Evolutionary conservation across 2,888 invertebrate genomes (phyloP).

Genomic region (Mythimna vitellina): DNA sequence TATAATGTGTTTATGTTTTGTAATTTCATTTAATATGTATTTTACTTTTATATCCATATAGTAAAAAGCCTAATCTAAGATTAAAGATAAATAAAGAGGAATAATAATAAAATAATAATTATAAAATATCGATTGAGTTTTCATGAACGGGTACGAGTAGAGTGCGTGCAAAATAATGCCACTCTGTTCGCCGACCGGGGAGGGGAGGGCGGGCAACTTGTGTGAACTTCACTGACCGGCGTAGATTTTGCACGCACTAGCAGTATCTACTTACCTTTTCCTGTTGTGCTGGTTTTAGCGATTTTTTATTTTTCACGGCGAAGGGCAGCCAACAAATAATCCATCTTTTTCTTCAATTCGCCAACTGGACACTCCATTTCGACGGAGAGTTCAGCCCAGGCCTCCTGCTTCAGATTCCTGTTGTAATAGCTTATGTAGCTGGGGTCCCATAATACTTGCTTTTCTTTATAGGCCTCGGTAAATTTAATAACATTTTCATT

Average conservation of each 20-base stretch:
- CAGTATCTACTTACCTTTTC: no score
- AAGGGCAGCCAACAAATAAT: no score
- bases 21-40: slow-evolving; percentile 8
- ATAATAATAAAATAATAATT: slow-evolving; percentile 33
- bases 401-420: slow-evolving; percentile 39
- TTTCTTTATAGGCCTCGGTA: slow-evolving; percentile 53
- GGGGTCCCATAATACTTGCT: slow-evolving; percentile 56
- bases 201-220: slow-evolving; percentile 20
- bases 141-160: no score
- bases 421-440: slow-evolving; percentile 53
- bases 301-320: no score
- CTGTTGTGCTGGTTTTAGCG: no score
- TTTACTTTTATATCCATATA: slow-evolving; percentile 28
- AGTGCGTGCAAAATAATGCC: slow-evolving; percentile 18
- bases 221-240: slow-evolving; percentile 38
- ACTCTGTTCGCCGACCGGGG: background rate
- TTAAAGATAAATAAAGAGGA: slow-evolving; percentile 35
- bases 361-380: no score
- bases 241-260: slow-evolving; percentile 26
- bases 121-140: slow-evolving; percentile 19
- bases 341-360: no score
- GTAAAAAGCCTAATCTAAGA: slow-evolving; percentile 32
- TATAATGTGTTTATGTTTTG: background rate
- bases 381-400: slow-evolving; percentile 39
- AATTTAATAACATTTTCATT: slow-evolving; percentile 58